A percentile compares a stretch with the other conserved stretches of the same genome.
Conservation (phyloP, 2,888 invertebrate species). For the Papilio protenor region DNA sequence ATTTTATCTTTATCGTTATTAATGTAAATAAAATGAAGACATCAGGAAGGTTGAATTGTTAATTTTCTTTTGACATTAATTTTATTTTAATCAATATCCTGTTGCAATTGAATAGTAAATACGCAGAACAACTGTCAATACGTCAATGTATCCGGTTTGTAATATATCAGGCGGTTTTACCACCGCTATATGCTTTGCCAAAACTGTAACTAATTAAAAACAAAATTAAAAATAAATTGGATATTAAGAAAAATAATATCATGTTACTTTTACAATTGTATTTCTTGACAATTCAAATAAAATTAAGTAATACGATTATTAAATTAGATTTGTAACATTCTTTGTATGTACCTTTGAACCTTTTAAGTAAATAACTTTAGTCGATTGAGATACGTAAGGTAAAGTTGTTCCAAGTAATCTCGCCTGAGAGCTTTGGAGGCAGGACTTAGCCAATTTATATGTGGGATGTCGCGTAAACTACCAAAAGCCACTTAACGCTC, state of each 20-base stretch:
- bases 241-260: neutral
- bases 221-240: neutral
- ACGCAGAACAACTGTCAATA: slow-evolving; percentile 1
- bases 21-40: neutral
- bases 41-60: neutral
- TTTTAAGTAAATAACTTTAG: slow-evolving; percentile 23
- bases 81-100: slow-evolving; percentile 4
- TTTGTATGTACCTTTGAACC: neutral
- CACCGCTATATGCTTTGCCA: neutral
- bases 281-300: neutral
- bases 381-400: slow-evolving; percentile 23
- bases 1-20: neutral
- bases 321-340: no score
- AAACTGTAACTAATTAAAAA: neutral
- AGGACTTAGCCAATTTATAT: slow-evolving; percentile 28
- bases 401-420: slow-evolving; percentile 33
- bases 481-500: slow-evolving; percentile 32
- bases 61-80: neutral
- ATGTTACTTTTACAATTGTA: neutral
- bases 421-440: slow-evolving; percentile 16
- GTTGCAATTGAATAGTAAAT: neutral
- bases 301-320: neutral
- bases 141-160: slow-evolving; percentile 1
- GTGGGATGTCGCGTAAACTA: slow-evolving; percentile 26
- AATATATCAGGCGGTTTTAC: neutral